Base-by-base conservation (phyloP, 2,113 vertebrate genomes). In the Buteo buteo region DNA sequence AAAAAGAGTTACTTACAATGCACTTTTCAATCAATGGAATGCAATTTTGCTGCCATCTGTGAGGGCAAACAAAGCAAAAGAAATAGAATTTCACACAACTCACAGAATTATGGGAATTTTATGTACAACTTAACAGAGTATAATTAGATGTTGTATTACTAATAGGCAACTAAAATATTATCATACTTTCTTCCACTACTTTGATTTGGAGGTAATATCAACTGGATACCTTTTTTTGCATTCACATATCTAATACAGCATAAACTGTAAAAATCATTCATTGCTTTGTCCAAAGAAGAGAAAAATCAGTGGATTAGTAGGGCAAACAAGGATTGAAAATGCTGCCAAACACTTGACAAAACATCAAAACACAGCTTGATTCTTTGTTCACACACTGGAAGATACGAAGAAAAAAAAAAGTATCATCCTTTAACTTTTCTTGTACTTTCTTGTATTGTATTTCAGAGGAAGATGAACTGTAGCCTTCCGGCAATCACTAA, bases 51-150 rank as follows among this genome's bases (percentile, higher is more conserved):
- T 77, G 22, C 58, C 88, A 36, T 66, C 95, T 97, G 62, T 62
- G 82, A 97, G 67, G 91, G 10, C 11, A 96, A 97, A 94, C 13
- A 90, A 94, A 89, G 31, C 16, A 79, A 84, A 97, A 79, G 31
- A 57, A 88, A 50, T n/a, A 77, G 47, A 70, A 94, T 65, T 94
- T 86, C 13, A 93, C 3, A 74, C 67, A 94, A 87, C 42, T 88
- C 12, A 92, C 3, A 77, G 72, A 94, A 88, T 40, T 88, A 40
- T 19, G 71, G 24, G 93, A 90, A 29, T 18, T 38, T 24, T 64
- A 79, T 32, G 11, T 47, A 71, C 14, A 31, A 91, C 14, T 90
- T 59, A 90, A 47, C 24, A 72, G 34, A 89, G 22, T 28, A 64
- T 62, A 93, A 77, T 62, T 70, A 78, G 25, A 97, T 34, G 8